phyloP scores from a whole-genome alignment of 2,888 invertebrate genomes.

The Phyllotreta striolata region DNA sequence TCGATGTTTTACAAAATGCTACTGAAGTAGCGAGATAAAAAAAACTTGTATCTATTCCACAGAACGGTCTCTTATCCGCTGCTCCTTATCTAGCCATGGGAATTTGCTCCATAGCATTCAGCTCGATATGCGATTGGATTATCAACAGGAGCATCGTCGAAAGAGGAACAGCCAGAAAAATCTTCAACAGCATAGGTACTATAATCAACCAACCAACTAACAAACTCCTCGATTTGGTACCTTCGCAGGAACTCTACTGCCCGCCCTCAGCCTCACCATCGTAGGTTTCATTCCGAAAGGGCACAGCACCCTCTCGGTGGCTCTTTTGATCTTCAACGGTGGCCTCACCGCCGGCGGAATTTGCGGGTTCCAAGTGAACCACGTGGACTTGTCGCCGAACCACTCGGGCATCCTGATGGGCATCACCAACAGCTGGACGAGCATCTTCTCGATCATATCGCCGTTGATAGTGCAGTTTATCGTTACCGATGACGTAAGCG shows the following conservation, averaged over 20 bases:
- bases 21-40: neutral
- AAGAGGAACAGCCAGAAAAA: slow-evolving; percentile 61
- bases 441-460: slow-evolving; percentile 80
- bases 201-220: neutral
- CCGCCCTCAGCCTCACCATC: slow-evolving; percentile 72
- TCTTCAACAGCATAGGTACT: slow-evolving; percentile 66
- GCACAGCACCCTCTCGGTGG: slow-evolving; percentile 69
- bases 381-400: slow-evolving; percentile 85
- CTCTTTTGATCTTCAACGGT: slow-evolving; percentile 74
- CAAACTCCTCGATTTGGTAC: neutral
- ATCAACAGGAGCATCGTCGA: slow-evolving; percentile 59
- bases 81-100: slow-evolving; percentile 79
- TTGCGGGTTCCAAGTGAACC: slow-evolving; percentile 78
- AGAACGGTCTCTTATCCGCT: slow-evolving; percentile 75
- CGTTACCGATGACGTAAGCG: slow-evolving; percentile 63
- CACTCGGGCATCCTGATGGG: slow-evolving; percentile 87
- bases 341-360: slow-evolving; percentile 78
- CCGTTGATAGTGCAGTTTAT: slow-evolving; percentile 78
- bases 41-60: slow-evolving; percentile 42
- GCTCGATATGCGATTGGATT: slow-evolving; percentile 70
- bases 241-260: slow-evolving; percentile 63
- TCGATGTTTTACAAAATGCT: neutral
- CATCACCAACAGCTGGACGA: slow-evolving; percentile 79
- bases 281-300: slow-evolving; percentile 66
- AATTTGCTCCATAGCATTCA: slow-evolving; percentile 74